Evolutionary conservation across 1,140 invertebrate genomes (phyloP).

Genomic region (Pemphigus obesinymphae): DNA sequence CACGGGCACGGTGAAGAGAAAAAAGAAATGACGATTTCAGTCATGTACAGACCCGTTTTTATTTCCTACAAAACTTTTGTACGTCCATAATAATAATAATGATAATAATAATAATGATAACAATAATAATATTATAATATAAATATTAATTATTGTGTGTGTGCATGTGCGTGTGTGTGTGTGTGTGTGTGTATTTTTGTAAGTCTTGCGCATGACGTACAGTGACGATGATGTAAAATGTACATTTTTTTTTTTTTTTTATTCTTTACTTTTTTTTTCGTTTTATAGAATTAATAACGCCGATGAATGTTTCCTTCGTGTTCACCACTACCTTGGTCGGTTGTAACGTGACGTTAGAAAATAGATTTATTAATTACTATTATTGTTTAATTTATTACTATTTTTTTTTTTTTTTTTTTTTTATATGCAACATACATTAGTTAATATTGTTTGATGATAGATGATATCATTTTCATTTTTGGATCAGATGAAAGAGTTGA

Average conservation of each 20-base stretch:
- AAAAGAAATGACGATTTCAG: constrained; percentile 19
- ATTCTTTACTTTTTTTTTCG: background rate
- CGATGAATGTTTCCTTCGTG: background rate
- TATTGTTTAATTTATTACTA: too few relatives aligned
- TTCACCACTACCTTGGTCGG: background rate
- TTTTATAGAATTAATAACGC: background rate
- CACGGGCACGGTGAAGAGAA: constrained; percentile 13
- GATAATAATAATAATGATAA: background rate
- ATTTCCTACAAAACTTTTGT: background rate
- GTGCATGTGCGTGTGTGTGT: background rate
- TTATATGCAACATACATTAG: too few relatives aligned
- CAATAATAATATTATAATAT: background rate
- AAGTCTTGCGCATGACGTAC: background rate
- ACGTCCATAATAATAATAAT: background rate
- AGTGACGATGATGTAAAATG: background rate
- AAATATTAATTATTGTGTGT: background rate
- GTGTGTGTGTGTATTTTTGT: background rate
- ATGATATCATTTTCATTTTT: too few relatives aligned
- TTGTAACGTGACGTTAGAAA: background rate
- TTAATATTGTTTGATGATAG: too few relatives aligned
- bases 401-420: too few relatives aligned
- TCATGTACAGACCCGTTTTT: background rate
- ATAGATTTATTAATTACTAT: too few relatives aligned
- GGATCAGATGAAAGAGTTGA: too few relatives aligned
- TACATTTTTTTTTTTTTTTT: too few relatives aligned